Evolutionary conservation across 2,797 vertebrate species (phyloP), one percentile per base, ranked within the genome.

Genomic region (Peromyscus aztecus): DNA sequence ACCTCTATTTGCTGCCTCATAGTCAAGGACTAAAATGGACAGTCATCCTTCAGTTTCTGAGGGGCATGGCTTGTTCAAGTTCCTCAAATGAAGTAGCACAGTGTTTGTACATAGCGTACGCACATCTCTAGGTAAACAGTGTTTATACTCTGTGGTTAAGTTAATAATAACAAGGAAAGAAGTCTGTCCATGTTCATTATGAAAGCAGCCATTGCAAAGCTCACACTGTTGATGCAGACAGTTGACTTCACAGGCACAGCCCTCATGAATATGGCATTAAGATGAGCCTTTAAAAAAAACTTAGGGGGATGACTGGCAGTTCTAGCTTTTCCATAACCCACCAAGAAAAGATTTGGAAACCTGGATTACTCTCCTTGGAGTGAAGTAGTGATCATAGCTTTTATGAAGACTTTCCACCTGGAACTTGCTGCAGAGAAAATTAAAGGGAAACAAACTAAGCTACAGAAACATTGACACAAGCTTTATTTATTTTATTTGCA

Each of bases 401-500:
- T 46, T 24, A 37, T 43, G n/a, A 81, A 91, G 59, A 46, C 77
- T 40, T 40, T 63, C n/a, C 6, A 61, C 69, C 40, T 55, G 37
- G 4, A 82, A 46, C 14, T 61, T 19, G 4, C 13, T 52, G 34
- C 13, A 59, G 46, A 77, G 67, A 82, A 87, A 76, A 85, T n/a
- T 40, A 55, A 86, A 89, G 4, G 52, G 21, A 89, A 93, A 49
- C 6, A 43, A 29, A 6, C 7, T 52, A 89, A 13, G 3, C 2
- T 82, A 55, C 34, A 61, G 49, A 94, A 91, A 31, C 81, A 85
- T 9, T 91, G 78, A 67, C 6, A 73, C 31, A 86, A 82, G 7
- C 11, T 75, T 59, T 43, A n/a, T n/a, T 27, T 93, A 89, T 76
- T 84, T 76, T 76, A 77, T 78, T 92, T 73, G 27, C 49, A 78